Base-by-base conservation (phyloP, 1,140 invertebrate species). In the Aphelenchoides besseyi region DNA sequence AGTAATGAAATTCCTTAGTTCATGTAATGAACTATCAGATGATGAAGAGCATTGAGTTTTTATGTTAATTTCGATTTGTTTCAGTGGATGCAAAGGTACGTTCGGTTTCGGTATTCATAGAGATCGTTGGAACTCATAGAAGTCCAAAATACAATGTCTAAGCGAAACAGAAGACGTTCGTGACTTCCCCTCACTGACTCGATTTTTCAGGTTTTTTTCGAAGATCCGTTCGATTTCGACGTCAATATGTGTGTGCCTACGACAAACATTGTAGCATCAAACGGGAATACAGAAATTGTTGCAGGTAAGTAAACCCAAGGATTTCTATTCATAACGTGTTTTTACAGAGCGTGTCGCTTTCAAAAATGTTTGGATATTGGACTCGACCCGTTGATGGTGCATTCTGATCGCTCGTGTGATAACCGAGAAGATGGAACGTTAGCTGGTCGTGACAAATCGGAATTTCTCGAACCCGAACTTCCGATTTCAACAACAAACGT, bases 171-270 rank as follows among this genome's bases (percentile, higher is more conserved):
- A 12, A 23, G 23, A 23, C 23, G 41, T 61, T 2, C 2, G 16
- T 30, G 1, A 18, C 1, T 36, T 61, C 30, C 30, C 0, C 59
- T n/a, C n/a, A n/a, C n/a, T n/a, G n/a, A n/a, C n/a, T 8, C 9
- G 30, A 68, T 30, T 75, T 18, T n/a, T 9, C 23, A 71, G 70
- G 70, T 8, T 71, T 71, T 29, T 71, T 71, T 48, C 70, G 70
- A 18, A 26, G 70, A 75, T 71, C 70, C 9, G 72, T 71, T 28
- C 70, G 70, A 1, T 75, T 75, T 9, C 70, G 59, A 23, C 23
- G 59, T 28, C 37, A 57, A 29, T 71, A 71, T 68, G 71, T 48
- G n/a, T 71, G 70, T 68, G 37, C 73, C n/a, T 70, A 74, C 29
- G 69, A 74, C n/a, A 75, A 66, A 18, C 18, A 74, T 23, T 71